These are phyloP conservation scores for Phlogophora meticulosa DNA, from an alignment of 2,888 invertebrate species.

Conservation along the genomic window DNA sequence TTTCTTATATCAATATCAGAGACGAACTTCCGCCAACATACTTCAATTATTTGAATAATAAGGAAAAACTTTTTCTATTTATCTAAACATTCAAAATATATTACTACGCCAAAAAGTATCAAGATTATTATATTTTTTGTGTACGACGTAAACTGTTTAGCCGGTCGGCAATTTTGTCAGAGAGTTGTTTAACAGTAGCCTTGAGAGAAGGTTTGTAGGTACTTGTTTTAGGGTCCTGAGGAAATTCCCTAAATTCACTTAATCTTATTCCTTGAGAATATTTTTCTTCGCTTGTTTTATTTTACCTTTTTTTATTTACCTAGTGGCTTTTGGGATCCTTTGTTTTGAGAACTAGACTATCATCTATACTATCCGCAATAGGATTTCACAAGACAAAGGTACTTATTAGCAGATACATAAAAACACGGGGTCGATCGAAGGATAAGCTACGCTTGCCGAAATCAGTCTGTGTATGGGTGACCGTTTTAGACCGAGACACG, in stretches of 20 bases:
- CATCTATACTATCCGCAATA: too few relatives aligned
- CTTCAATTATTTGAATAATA: constrained; percentile 45
- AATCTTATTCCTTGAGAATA: neutral
- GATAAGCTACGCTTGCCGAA: too few relatives aligned
- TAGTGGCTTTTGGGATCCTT: neutral
- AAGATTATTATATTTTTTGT: constrained; percentile 40
- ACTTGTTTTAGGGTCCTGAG: neutral
- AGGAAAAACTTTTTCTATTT: constrained; percentile 46
- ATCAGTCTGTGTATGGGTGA: too few relatives aligned
- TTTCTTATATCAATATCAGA: neutral
- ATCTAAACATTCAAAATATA: constrained; percentile 40
- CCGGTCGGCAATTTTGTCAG: constrained; percentile 10
- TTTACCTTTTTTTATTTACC: neutral
- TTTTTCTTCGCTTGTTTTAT: neutral
- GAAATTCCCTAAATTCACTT: neutral
- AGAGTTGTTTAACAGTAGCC: constrained; percentile 5
- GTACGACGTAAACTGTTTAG: constrained; percentile 7
- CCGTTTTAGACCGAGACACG: too few relatives aligned
- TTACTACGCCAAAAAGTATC: constrained; percentile 27
- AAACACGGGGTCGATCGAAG: too few relatives aligned
- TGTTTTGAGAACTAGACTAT: too few relatives aligned
- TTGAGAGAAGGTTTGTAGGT: neutral
- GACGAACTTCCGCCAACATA: constrained; percentile 29
- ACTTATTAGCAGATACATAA: too few relatives aligned
- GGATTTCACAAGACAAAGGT: too few relatives aligned